A percentile compares a stretch with the other conserved stretches of the same genome.
These are phyloP conservation scores for Pseudococcus jackbeardsleyi DNA, from an alignment of 2,888 invertebrate species.

Conservation along the genomic window DNA sequence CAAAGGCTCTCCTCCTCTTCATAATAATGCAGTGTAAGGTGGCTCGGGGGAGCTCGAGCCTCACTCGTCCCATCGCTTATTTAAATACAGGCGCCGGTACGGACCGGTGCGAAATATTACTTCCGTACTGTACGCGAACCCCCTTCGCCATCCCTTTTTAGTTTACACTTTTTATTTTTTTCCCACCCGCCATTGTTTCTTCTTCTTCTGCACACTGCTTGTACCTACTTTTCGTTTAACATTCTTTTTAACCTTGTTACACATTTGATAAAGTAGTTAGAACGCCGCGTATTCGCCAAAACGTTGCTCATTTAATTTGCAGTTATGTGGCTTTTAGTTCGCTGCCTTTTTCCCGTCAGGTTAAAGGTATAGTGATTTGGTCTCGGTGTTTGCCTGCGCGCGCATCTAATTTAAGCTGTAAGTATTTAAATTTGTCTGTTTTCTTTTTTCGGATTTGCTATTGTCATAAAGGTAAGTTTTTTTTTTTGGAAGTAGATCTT, in stretches of 20 bases:
- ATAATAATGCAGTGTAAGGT: constrained; percentile 9
- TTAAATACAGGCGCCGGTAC: constrained; percentile 62
- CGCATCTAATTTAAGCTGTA: background rate
- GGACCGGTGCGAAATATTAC: constrained; percentile 62
- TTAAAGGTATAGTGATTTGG: constrained; percentile 37
- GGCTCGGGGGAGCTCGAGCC: background rate
- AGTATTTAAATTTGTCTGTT: background rate
- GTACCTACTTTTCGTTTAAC: constrained; percentile 33
- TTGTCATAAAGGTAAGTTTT: background rate
- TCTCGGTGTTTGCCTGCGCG: background rate
- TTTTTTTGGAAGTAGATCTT: background rate
- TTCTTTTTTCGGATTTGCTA: background rate
- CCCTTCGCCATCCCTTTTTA: background rate
- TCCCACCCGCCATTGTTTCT: constrained; percentile 23
- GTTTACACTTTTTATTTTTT: constrained; percentile 40
- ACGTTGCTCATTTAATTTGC: constrained; percentile 45
- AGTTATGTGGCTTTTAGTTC: constrained; percentile 50
- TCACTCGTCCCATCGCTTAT: constrained; percentile 51
- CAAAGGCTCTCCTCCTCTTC: background rate
- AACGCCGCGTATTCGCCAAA: constrained; percentile 43
- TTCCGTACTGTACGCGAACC: background rate
- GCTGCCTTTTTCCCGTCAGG: constrained; percentile 36
- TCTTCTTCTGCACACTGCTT: background rate
- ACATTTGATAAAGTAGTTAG: constrained; percentile 50
- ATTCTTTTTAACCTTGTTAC: constrained; percentile 55